Evolutionary conservation across 2,888 invertebrate genomes (phyloP).

Genomic region (Pyrochroa serraticornis): DNA sequence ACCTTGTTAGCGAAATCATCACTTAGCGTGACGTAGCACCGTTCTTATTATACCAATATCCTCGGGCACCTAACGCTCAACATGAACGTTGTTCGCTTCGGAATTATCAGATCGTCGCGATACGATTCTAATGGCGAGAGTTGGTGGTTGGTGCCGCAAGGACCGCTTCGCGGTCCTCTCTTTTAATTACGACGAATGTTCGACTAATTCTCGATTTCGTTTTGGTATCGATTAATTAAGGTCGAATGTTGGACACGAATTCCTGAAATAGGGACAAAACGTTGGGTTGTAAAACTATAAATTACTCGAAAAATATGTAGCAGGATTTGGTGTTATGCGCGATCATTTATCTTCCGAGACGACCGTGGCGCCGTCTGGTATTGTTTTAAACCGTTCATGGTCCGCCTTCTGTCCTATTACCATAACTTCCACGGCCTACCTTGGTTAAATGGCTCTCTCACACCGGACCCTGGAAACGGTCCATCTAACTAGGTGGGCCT

Average conservation of each 20-base stretch:
- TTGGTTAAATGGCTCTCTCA: slow-evolving; percentile 9
- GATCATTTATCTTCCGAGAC: slow-evolving; percentile 46
- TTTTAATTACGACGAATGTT: neutral
- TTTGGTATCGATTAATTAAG: slow-evolving; percentile 15
- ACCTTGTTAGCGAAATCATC: slow-evolving; percentile 58
- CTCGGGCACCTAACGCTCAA: slow-evolving; percentile 31
- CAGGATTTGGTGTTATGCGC: slow-evolving; percentile 35
- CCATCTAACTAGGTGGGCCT: slow-evolving; percentile 27
- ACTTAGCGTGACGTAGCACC: slow-evolving; percentile 50
- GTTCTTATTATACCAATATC: slow-evolving; percentile 43
- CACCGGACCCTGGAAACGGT: slow-evolving; percentile 1
- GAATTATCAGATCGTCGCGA: slow-evolving; percentile 21
- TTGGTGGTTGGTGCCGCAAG: too few species aligned
- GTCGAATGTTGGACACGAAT: slow-evolving; percentile 34
- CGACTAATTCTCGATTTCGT: neutral
- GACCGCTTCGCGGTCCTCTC: neutral
- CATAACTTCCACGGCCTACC: slow-evolving; percentile 25
- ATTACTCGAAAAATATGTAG: slow-evolving; percentile 45
- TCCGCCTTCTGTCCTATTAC: slow-evolving; percentile 31
- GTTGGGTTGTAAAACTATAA: slow-evolving; percentile 40
- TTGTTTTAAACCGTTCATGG: slow-evolving; percentile 27
- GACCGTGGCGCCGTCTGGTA: slow-evolving; percentile 37
- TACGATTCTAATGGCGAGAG: slow-evolving; percentile 17
- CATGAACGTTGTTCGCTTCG: slow-evolving; percentile 10
- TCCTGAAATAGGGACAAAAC: slow-evolving; percentile 42